These are phyloP conservation scores for Peromyscus leucopus DNA, from an alignment of 2,113 vertebrate species.

Conservation along the genomic window DNA sequence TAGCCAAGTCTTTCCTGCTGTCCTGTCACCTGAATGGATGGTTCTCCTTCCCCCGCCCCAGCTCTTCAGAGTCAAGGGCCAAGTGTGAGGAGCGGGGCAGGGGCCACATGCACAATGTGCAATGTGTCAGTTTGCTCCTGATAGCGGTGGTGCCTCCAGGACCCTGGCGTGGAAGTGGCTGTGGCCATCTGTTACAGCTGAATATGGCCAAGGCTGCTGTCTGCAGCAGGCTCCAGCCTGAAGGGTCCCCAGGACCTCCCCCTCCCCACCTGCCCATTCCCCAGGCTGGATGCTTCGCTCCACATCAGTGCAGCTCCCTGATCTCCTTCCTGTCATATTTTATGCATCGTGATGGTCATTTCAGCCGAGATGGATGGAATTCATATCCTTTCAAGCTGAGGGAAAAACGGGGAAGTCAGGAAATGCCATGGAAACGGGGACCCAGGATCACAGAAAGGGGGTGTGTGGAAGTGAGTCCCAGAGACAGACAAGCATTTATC, in stretches of 20 bases:
- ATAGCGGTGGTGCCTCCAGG: not conserved
- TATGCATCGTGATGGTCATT: slow-evolving; percentile 82
- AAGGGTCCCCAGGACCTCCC: not conserved
- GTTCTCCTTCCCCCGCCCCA: not conserved
- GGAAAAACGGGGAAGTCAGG: slow-evolving; percentile 83
- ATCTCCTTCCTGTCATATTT: slow-evolving; percentile 86
- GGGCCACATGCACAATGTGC: accelerated
- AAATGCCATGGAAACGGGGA: slow-evolving; percentile 81
- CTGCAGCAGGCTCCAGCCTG: not conserved
- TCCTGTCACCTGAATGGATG: slow-evolving; percentile 53
- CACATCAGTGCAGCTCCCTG: slow-evolving; percentile 28
- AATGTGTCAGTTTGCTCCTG: not conserved
- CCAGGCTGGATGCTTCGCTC: not conserved
- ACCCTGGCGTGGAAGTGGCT: not conserved
- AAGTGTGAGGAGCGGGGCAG: not conserved
- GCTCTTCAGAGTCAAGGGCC: not conserved
- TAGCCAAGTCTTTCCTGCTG: slow-evolving; percentile 70
- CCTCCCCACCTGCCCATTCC: slow-evolving; percentile 39
- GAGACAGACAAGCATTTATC: not conserved
- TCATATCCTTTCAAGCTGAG: slow-evolving; percentile 85
- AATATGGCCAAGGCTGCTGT: not conserved
- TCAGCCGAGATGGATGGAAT: slow-evolving; percentile 83
- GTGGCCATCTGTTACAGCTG: accelerated
- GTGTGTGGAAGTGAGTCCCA: not conserved
- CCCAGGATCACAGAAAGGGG: not conserved